A percentile compares a stretch with the other conserved stretches of the same genome.
These are phyloP conservation scores for Xestobium rufovillosum DNA, from an alignment of 2,888 invertebrate genomes.

Conservation along the genomic window DNA sequence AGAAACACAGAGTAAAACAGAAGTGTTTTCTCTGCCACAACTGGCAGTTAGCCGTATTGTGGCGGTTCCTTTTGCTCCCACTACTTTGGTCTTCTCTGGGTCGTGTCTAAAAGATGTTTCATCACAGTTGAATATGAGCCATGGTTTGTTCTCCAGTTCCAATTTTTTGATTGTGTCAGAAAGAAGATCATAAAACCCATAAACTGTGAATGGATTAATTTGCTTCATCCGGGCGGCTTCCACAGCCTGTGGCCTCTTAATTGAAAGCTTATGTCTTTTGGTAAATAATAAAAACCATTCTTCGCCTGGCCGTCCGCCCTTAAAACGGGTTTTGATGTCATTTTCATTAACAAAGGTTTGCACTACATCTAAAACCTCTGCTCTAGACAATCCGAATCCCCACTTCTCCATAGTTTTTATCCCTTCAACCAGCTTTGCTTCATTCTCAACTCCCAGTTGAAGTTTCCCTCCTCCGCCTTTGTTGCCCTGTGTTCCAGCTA, in stretches of 20 bases:
- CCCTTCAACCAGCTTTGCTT: conserved; percentile 13
- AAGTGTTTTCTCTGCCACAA: conserved; percentile 30
- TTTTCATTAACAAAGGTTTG: too few relatives aligned
- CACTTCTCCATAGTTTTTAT: too few relatives aligned
- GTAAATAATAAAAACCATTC: conserved; percentile 14
- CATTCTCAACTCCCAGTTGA: conserved; percentile 12
- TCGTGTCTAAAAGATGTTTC: conserved; percentile 17
- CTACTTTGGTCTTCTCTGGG: conserved; percentile 22
- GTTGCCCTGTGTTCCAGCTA: conserved; percentile 13
- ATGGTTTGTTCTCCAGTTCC: conserved; percentile 8
- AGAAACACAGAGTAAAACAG: conserved; percentile 25
- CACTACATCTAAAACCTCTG: too few relatives aligned
- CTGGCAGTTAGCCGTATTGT: conserved; percentile 19
- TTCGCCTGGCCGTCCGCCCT: conserved; percentile 2
- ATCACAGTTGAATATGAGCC: conserved; percentile 12
- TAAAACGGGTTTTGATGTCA: conserved; percentile 7
- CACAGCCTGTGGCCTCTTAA: conserved; percentile 11
- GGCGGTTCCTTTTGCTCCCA: conserved; percentile 16
- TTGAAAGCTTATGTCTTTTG: conserved; percentile 6
- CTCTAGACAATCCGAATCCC: too few relatives aligned
- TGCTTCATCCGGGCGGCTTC: conserved; percentile 9
- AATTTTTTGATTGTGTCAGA: conserved; percentile 2
- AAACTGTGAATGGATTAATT: conserved; percentile 10
- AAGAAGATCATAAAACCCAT: conserved; percentile 9
- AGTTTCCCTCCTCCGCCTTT: too few relatives aligned